A percentile compares a stretch with the other conserved stretches of the same genome.
These are phyloP conservation scores for Diadumene lineata DNA, from an alignment of 92 coral and sea anemone genomes.

Conservation along the genomic window DNA sequence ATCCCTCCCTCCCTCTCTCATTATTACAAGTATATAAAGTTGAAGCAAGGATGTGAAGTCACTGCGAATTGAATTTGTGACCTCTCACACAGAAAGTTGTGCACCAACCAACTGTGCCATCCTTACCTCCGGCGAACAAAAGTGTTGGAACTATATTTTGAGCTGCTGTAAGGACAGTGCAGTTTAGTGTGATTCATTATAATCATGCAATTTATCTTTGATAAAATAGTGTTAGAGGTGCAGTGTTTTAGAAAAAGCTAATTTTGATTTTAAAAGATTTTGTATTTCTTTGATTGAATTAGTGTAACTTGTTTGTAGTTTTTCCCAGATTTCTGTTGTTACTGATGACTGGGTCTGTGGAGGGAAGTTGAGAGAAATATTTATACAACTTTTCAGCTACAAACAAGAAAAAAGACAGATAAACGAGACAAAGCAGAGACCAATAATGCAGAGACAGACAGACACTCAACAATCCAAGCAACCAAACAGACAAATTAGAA, in stretches of 20 bases:
- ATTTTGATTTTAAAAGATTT: conserved; percentile 73
- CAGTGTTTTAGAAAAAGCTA: conserved; percentile 73
- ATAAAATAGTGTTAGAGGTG: conserved; percentile 37
- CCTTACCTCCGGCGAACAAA: too few species aligned
- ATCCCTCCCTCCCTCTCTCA: too few species aligned
- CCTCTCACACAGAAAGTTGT: too few species aligned
- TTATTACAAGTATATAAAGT: too few species aligned
- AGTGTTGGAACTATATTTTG: too few species aligned
- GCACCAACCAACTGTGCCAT: too few species aligned
- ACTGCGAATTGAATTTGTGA: too few species aligned
- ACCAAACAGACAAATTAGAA: too few species aligned
- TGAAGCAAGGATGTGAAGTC: too few species aligned
- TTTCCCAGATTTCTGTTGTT: conserved; percentile 91
- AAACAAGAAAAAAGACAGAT: not conserved
- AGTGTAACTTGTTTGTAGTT: conserved; percentile 86
- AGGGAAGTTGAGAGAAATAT: not conserved
- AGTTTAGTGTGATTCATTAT: not conserved
- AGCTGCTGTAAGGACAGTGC: not conserved
- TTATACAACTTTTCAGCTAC: not conserved
- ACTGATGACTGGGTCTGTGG: conserved; percentile 80
- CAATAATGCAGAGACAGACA: too few species aligned
- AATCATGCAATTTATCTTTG: not conserved
- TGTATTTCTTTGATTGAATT: conserved; percentile 83
- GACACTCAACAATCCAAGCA: too few species aligned
- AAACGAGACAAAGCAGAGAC: not conserved